Base-by-base conservation (phyloP, 2,797 vertebrate species). In the Margarornis squamiger region DNA sequence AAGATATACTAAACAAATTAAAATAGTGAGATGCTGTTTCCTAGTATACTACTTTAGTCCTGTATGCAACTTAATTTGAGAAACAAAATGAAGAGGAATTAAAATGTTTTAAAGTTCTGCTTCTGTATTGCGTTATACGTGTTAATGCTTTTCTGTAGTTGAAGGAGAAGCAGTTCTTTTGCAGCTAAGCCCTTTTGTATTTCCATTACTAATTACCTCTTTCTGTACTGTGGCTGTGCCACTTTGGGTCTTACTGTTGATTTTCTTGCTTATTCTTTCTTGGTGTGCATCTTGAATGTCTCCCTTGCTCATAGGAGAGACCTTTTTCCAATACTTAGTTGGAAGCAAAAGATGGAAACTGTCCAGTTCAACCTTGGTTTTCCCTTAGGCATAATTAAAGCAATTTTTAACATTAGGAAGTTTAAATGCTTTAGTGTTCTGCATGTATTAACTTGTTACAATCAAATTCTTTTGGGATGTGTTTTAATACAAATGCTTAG, bases 51-150 rank as follows among this genome's bases (percentile, higher is more conserved):
- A 11, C 19, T 51, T 5, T 86, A 27, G 7, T 80, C 30, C 5
- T 70, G 13, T 36, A 34, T 15, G 20, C 15, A 59, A 18, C 32
- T 55, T 54, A 54, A n/a, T 57, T 61, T 81, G 19, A 51, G 19
- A 36, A 87, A n/a, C 3, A 52, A 75, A 65, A 32, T 29, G 7
- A 23, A 68, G 78, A 68, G 18, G 9, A 55, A 5, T 61, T 51
- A 13, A 2, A 7, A 0, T 76, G 8, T 58, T 55, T 45, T 63
- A 0, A 62, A 62, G 14, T 55, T 63, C 18, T 68, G 1, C 0
- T 0, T 36, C 9, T 61, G 16, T 66, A 15, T 54, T 7, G 7
- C 45, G 23, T 66, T 92, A 39, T 24, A 45, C 55, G 10, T 61
- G n/a, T 22, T 45, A 55, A 15, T 59, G 15, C 8, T 65, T 73